Evolutionary conservation across 2,888 invertebrate species (phyloP).

Genomic region (Falcaria lacertinaria): DNA sequence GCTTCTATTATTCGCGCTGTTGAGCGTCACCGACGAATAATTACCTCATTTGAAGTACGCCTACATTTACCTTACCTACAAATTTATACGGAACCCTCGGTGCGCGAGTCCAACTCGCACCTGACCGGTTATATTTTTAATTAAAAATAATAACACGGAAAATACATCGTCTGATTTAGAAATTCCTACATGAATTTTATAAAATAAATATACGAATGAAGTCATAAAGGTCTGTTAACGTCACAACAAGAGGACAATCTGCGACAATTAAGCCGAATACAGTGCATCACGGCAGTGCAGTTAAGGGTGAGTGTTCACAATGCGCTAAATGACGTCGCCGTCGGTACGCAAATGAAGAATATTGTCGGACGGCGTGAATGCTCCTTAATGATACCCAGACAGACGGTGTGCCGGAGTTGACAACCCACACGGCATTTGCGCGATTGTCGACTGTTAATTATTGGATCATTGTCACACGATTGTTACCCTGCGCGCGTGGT

Average conservation of each 20-base stretch:
- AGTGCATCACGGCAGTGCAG: slow-evolving; percentile 59
- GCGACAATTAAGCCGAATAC: slow-evolving; percentile 67
- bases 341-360: slow-evolving; percentile 77
- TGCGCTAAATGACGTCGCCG: slow-evolving; percentile 71
- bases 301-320: slow-evolving; percentile 62
- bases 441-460: slow-evolving; percentile 69
- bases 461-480: slow-evolving; percentile 59
- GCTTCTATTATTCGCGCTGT: too few relatives aligned
- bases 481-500: slow-evolving; percentile 34
- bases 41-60: too few relatives aligned
- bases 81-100: too few relatives aligned
- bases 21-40: too few relatives aligned
- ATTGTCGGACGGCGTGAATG: slow-evolving; percentile 76
- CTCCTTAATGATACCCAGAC: slow-evolving; percentile 71
- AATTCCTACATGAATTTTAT: too few relatives aligned
- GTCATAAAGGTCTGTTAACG: slow-evolving; percentile 11
- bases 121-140: too few relatives aligned
- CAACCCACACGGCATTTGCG: slow-evolving; percentile 61
- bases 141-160: too few relatives aligned
- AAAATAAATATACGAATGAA: not conserved
- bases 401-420: slow-evolving; percentile 47
- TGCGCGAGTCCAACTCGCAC: too few relatives aligned
- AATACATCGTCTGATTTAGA: too few relatives aligned
- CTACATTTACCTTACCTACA: too few relatives aligned
- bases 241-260: slow-evolving; percentile 54